A percentile compares a stretch with the other conserved stretches of the same genome.
Evolutionary conservation across 2,797 vertebrate genomes (phyloP).

Genomic region (Myotis planiceps): DNA sequence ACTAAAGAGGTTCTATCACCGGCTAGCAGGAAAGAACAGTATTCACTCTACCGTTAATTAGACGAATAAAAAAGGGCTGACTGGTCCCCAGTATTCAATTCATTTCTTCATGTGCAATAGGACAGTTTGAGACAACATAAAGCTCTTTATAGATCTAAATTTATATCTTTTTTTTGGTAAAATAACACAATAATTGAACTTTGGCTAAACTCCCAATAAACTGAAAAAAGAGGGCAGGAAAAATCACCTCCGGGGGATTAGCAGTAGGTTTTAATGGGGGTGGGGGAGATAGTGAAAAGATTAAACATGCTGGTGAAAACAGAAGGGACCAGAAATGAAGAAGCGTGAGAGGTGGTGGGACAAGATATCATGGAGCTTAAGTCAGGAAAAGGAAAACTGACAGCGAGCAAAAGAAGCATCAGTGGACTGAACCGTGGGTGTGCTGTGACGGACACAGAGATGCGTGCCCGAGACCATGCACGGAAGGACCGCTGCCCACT

Average conservation of each 20-base stretch:
- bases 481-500: not conserved
- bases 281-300: not conserved
- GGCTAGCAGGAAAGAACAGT: not conserved
- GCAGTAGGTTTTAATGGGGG: not conserved
- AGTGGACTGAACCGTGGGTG: not conserved
- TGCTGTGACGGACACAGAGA: not conserved
- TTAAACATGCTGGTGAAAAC: not conserved
- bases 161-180: not conserved
- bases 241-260: not conserved
- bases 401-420: not conserved
- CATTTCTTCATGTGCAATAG: not conserved
- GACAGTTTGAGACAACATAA: not conserved
- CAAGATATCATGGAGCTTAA: not conserved
- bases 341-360: not conserved
- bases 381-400: not conserved
- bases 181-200: not conserved
- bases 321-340: not conserved
- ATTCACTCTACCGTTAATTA: not conserved
- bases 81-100: not conserved
- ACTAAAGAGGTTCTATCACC: constrained; percentile 44
- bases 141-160: not conserved
- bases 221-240: not conserved
- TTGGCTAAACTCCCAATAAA: not conserved
- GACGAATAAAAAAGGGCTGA: not conserved
- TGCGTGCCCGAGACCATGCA: not conserved